Evolutionary conservation across 1,140 invertebrate species (phyloP), one percentile per base, ranked within the genome.

Genomic region (Papilio polyxenes): DNA sequence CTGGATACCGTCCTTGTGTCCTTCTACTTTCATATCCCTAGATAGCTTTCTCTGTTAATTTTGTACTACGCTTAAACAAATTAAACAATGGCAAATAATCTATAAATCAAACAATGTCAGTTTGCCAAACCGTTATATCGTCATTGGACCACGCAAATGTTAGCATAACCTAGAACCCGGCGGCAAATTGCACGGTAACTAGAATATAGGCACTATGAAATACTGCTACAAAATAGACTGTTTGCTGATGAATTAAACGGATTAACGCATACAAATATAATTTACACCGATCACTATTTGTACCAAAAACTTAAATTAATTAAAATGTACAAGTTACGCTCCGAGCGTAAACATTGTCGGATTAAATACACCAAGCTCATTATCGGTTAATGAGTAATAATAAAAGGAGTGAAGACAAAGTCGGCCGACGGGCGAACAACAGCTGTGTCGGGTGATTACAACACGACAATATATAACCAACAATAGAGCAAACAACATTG

Each of bases 51-150:
- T 53, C 51, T 10, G 10, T 53, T 53, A 10, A 15, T 53, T 9
- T 10, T 10, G 10, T 53, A 53, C 10, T 53, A 15, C 10, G 15
- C 51, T 10, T 53, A 53, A 53, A 15, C 10, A 53, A 53, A 62
- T 59, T 59, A 20, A 62, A 62, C 59, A 62, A 23, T 62, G 6
- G 59, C 59, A 62, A 65, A 65, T 65, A 65, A 65, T 65, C 20
- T 2, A 31, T 65, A 3, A 31, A 65, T 31, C 62, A 65, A 65
- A 65, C 62, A 65, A 65, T 65, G 62, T 31, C 62, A 65, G 62
- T 65, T 65, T 65, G 62, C 62, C 23, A 31, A 65, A 31, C 23
- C 62, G 62, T 65, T 65, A 31, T 23, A 65, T 65, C 62, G 17
- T 65, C 20, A 11, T 31, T 20, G 56, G 15, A 59, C 15, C 23